phyloP scores from a whole-genome alignment of 2,888 invertebrate species.

The Pardosa pseudoannulata region DNA sequence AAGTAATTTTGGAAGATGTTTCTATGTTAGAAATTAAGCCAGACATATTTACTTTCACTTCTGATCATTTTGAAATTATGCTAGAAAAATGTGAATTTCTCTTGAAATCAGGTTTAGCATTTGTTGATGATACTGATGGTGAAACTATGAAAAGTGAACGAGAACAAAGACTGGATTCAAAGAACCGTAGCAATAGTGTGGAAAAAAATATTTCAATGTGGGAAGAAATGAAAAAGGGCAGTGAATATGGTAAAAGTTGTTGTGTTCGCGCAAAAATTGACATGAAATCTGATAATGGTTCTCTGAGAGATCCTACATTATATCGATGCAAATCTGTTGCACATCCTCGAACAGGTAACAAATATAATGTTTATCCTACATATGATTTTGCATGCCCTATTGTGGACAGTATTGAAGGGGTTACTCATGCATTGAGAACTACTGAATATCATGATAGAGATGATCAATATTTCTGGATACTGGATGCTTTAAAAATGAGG shows the following conservation, averaged over 20 bases:
- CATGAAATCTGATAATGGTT: conserved; percentile 97
- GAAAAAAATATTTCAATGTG: conserved; percentile 91
- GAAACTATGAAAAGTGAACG: conserved; percentile 96
- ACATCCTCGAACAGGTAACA: conserved; percentile 93
- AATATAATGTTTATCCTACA: conserved; percentile 99
- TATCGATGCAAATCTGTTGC: conserved; percentile 97
- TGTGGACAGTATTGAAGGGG: conserved; percentile 97
- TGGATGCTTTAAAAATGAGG: conserved; percentile 89
- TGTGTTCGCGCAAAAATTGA: conserved; percentile 98
- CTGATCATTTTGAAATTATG: conserved; percentile 97
- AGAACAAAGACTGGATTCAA: conserved; percentile 90
- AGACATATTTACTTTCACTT: conserved; percentile 95
- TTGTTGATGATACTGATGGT: conserved; percentile 96
- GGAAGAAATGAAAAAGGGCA: conserved; percentile 95
- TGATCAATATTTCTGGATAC: conserved; percentile 96
- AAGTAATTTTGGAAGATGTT: conserved; percentile 94
- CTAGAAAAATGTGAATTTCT: conserved; percentile 90
- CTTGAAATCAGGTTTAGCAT: conserved; percentile 92
- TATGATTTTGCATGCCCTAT: conserved; percentile 99
- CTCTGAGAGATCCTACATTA: conserved; percentile 98
- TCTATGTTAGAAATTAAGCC: conserved; percentile 93
- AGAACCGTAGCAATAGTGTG: conserved; percentile 87
- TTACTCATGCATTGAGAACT: conserved; percentile 97
- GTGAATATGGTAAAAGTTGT: conserved; percentile 87
- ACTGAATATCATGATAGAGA: conserved; percentile 99